Base-by-base conservation (phyloP, 2,113 vertebrate genomes). In the Actenoides hombroni region DNA sequence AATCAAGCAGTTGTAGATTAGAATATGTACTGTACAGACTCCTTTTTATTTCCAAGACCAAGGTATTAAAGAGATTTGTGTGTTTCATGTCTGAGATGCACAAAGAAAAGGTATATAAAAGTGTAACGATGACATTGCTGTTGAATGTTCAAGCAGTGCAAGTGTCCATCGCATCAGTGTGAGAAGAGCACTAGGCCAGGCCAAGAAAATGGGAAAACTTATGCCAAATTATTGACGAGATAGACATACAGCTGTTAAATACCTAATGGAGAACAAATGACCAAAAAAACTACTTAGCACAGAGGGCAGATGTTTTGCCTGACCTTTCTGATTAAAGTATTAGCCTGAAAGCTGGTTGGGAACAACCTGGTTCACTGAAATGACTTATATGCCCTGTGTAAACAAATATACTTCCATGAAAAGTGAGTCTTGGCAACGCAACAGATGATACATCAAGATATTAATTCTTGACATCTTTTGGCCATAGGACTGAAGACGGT, bases 81-180 rank as follows among this genome's bases (percentile, higher is more conserved):
- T 81, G 29, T 31, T 70, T 78, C 46, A 56, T 51, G 42, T 5
- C 31, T 63, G 29, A 87, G 26, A 46, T 56, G 6, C 10, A 48
- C 20, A 37, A 87, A 64, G 9, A 2, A 7, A 15, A 68, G 2
- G 11, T 57, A 19, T 14, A 13, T 16, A 33, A 39, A 78, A 71
- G 11, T 26, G 4, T 57, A 69, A 67, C 0, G 0, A 53, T 42
- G 53, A 31, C 4, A 3, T 14, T 63, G 26, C 4, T 71, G 10
- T 29, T 35, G 56, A 86, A 75, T 19, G 5, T 75, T 76, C 51
- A 81, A 84, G 53, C 33, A 77, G 20, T 12, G n/a, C 21, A 74
- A 64, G 3, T 29, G 7, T 46, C 17, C 24, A 11, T 77, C 5
- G 0, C 4, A 2, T 10, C 2, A 3, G 3, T 26, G 26, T 60